Percentiles rank a stretch among this genome's conserved stretches.
Conservation (phyloP, 2,797 vertebrate species). For the Enteromius argenteus region DNA sequence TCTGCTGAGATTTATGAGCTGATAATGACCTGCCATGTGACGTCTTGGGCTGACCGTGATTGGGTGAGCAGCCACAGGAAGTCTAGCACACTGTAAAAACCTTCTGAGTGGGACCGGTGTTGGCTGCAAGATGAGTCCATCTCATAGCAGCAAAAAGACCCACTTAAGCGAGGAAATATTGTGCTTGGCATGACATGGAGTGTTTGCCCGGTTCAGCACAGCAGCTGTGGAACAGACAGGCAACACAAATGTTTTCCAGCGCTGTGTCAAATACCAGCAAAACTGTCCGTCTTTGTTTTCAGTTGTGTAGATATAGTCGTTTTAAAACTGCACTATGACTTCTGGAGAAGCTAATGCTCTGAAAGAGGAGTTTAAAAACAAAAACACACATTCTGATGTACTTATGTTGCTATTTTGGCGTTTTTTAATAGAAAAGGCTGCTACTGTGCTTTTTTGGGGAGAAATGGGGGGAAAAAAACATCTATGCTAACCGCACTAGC, state of each 20-base stretch:
- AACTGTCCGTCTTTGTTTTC: slow-evolving; percentile 9
- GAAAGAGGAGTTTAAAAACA: not conserved
- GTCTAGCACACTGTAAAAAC: slow-evolving; percentile 77
- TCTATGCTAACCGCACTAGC: not conserved
- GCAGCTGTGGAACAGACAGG: slow-evolving; percentile 45
- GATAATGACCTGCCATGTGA: slow-evolving; percentile 81
- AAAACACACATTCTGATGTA: not conserved
- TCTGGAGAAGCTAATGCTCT: not conserved
- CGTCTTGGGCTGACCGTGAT: slow-evolving; percentile 71
- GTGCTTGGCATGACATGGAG: slow-evolving; percentile 54
- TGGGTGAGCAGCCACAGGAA: slow-evolving; percentile 74
- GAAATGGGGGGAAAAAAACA: not conserved
- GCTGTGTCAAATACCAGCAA: slow-evolving; percentile 22
- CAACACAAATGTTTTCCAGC: slow-evolving; percentile 49
- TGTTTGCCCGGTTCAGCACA: slow-evolving; percentile 38
- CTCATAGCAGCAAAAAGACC: slow-evolving; percentile 54
- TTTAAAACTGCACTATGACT: not conserved
- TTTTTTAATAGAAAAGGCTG: not conserved
- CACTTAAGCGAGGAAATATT: slow-evolving; percentile 54
- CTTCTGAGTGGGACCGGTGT: slow-evolving; percentile 59
- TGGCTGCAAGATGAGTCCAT: slow-evolving; percentile 60
- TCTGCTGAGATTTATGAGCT: slow-evolving; percentile 82
- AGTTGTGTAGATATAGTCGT: not conserved
- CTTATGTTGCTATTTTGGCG: not conserved
- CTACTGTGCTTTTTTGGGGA: not conserved